Base-by-base conservation (phyloP, 2,888 invertebrate genomes). In the Leistus spinibarbis region DNA sequence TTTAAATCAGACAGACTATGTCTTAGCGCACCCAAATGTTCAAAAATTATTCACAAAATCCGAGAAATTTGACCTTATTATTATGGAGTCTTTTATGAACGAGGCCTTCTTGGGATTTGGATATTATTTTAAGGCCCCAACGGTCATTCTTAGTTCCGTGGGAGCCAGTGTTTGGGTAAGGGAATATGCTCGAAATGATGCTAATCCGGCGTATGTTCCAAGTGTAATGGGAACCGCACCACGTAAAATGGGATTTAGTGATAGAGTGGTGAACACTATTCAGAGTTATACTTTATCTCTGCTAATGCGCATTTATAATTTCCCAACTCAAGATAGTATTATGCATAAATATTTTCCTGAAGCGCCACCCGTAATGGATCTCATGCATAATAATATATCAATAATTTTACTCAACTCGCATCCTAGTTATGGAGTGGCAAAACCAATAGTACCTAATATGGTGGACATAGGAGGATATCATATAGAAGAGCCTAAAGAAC, bases 221-320 rank as follows among this genome's bases (percentile, higher is more conserved):
- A 86, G 88, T 69, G 83, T 85, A 9, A 85, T 86, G 76, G 78
- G 86, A 68, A 82, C 84, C 3, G 86, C 82, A 69, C 79, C 84
- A 54, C 84, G 87, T 22, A 81, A 82, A 56, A 88, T 89, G 83
- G 88, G 83, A 54, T 90, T 92, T 77, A 82, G 83, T 79, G 86
- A 88, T 79, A 82, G 92, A 78, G 56, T 90, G 0, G 81, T 85
- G 16, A 92, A 91, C 80, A 83, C 87, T 0, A 84, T 86, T 0
- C 69, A 79, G 10, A 20, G n/a, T 20, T 22, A 53, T 22, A 4
- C n/a, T 7, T 22, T 62, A 53, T 22, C 22, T 1, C 10, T 53
- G n/a, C 1, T 60, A 5, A 22, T 53, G 53, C 1, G 10, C 40
- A 2, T 27, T 60, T 70, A 60, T 9, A 60, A 69, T 27, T 19